phyloP scores from a whole-genome alignment of 2,797 vertebrate species.

The Argyrosomus regius region DNA sequence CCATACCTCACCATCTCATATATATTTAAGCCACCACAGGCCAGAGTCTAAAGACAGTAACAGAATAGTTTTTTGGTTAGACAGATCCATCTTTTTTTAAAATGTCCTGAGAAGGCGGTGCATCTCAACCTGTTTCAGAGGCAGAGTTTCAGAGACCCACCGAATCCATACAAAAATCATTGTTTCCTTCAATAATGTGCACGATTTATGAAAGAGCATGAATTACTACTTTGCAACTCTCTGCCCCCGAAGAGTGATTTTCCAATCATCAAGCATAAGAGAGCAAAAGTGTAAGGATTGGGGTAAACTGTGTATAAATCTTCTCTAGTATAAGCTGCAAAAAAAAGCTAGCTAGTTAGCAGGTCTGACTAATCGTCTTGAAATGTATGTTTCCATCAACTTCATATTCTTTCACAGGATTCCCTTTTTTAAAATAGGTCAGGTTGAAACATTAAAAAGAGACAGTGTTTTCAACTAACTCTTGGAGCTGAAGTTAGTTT shows the following conservation, averaged over 20 bases:
- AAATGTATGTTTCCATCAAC: neutral
- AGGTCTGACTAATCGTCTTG: neutral
- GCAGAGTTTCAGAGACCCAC: neutral
- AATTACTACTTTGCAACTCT: neutral
- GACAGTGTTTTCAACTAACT: neutral
- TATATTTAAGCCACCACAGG: constrained; percentile 28
- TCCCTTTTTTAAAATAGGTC: neutral
- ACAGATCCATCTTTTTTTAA: neutral
- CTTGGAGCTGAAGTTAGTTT: neutral
- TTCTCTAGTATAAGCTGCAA: neutral
- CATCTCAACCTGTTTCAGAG: neutral
- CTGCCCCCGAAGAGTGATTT: neutral
- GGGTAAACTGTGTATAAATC: neutral
- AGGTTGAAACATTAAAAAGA: neutral
- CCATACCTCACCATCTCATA: constrained; percentile 27
- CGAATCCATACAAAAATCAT: neutral
- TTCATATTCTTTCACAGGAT: neutral
- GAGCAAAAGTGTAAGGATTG: neutral
- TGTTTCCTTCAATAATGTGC: neutral
- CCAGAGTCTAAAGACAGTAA: neutral
- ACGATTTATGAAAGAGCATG: neutral
- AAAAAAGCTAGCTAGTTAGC: too few relatives aligned
- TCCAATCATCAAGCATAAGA: neutral
- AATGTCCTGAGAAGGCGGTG: neutral
- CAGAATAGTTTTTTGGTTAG: neutral